Conservation (phyloP, 2,113 vertebrate species). For the Erythrocercus mccallii region DNA sequence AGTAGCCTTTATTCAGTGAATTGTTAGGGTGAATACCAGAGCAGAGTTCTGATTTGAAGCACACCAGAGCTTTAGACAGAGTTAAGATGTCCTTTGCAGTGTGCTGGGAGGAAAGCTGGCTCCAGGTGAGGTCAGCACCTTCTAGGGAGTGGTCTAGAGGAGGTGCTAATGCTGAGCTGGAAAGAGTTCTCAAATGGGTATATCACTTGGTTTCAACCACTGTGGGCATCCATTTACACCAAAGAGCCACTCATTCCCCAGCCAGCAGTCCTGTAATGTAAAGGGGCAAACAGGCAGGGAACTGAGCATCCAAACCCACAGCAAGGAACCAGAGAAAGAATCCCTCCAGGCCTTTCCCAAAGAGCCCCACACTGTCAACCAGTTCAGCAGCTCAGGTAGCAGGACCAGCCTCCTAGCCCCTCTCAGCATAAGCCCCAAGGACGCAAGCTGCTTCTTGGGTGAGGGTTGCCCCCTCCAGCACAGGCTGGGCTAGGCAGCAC, state of each 20-base stretch:
- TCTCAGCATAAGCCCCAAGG: neutral
- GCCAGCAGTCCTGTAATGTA: neutral
- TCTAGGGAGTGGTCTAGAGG: neutral
- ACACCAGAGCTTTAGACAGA: neutral
- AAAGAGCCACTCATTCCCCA: rapidly evolving
- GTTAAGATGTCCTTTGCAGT: neutral
- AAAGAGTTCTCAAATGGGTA: neutral
- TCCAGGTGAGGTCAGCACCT: neutral
- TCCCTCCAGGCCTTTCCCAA: neutral
- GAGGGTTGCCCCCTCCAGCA: neutral
- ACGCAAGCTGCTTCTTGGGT: neutral
- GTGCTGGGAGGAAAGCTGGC: neutral
- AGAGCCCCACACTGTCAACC: neutral
- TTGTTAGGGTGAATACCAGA: neutral
- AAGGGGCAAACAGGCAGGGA: neutral
- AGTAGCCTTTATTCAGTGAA: neutral
- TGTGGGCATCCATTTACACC: neutral
- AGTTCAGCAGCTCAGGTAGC: neutral
- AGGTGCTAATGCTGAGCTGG: neutral
- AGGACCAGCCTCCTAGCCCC: too few relatives aligned
- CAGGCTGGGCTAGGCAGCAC: neutral
- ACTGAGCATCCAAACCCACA: neutral
- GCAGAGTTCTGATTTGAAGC: neutral
- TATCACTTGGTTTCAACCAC: neutral
- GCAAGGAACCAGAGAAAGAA: neutral